phyloP scores from a whole-genome alignment of 2,888 invertebrate species.

The Polydrusus pterygomalis region DNA sequence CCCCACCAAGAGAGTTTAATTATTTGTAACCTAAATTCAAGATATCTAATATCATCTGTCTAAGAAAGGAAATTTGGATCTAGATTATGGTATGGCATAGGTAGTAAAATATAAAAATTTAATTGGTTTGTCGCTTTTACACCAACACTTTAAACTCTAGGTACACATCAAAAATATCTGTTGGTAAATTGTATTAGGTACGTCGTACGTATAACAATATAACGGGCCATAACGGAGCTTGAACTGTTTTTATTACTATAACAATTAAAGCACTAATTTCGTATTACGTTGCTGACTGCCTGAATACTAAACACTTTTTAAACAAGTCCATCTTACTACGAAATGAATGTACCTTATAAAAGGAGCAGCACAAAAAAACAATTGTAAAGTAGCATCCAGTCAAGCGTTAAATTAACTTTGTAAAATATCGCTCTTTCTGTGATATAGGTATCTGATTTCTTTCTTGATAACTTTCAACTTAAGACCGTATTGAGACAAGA shows the following conservation, averaged over 20 bases:
- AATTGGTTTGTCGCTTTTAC: too few species aligned
- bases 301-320: slow-evolving; percentile 22
- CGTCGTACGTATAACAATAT: background rate
- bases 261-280: background rate
- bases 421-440: slow-evolving; percentile 66
- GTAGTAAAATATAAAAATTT: too few species aligned
- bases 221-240: background rate
- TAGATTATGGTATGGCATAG: too few species aligned
- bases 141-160: too few species aligned
- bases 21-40: too few species aligned
- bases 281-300: background rate
- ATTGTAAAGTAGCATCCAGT: slow-evolving; percentile 65
- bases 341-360: slow-evolving; percentile 50
- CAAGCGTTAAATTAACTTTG: slow-evolving; percentile 69
- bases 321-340: slow-evolving; percentile 36
- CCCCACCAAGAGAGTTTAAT: too few species aligned
- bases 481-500: slow-evolving; percentile 36
- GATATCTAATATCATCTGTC: too few species aligned
- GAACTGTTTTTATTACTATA: slow-evolving; percentile 1
- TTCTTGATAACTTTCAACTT: slow-evolving; percentile 48
- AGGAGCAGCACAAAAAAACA: slow-evolving; percentile 60
- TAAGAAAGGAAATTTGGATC: too few species aligned
- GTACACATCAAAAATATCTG: too few species aligned
- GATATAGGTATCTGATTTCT: slow-evolving; percentile 55
- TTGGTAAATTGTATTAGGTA: too few species aligned